Evolutionary conservation across 2,888 invertebrate species (phyloP).

Genomic region (Drosophila atripex): DNA sequence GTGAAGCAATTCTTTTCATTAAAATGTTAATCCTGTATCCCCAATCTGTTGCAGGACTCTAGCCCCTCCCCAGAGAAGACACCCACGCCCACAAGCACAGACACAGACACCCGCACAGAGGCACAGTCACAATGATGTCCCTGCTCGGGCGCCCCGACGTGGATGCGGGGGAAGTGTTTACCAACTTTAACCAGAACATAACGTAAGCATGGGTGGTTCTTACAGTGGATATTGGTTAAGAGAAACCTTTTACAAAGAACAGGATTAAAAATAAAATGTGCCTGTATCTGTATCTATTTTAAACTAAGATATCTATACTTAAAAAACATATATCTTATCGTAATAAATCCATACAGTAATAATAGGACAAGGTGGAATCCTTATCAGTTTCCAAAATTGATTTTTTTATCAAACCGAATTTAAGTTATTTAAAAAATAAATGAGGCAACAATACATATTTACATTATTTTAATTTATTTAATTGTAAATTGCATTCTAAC

Average conservation of each 20-base stretch:
- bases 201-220: slow-evolving; percentile 88
- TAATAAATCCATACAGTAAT: background rate
- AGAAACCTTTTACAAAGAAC: no score
- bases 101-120: slow-evolving; percentile 27
- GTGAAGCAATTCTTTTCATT: slow-evolving; percentile 8
- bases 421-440: background rate
- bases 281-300: no score
- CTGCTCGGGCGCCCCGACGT: slow-evolving; percentile 82
- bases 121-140: slow-evolving; percentile 76
- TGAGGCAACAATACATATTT: no score
- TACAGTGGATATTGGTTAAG: background rate
- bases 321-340: background rate
- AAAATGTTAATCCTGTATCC: slow-evolving; percentile 15
- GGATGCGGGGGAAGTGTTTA: slow-evolving; percentile 93
- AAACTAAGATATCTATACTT: background rate
- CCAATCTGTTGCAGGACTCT: slow-evolving; percentile 45
- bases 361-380: background rate
- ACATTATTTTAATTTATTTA: no score
- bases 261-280: no score
- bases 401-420: background rate
- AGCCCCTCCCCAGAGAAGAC: slow-evolving; percentile 28
- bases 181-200: slow-evolving; percentile 98
- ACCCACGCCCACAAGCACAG: slow-evolving; percentile 17
- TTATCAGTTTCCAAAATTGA: background rate
- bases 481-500: no score